Evolutionary conservation across 2,113 vertebrate species (phyloP), one percentile per base, ranked within the genome.

Genomic region (Vireo altiloquus): DNA sequence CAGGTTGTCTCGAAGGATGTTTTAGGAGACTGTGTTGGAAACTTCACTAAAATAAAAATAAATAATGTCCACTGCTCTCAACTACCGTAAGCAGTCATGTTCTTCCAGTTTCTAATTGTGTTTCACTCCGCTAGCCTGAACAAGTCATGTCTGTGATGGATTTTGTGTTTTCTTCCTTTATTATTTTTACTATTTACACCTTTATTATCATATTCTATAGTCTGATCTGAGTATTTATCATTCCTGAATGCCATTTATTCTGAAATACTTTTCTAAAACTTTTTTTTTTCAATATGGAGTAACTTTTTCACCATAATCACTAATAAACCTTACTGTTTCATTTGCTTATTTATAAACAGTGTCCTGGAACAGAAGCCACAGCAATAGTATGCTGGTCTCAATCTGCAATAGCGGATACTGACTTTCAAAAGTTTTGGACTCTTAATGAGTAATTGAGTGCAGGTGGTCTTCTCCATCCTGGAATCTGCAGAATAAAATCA

Each of bases 61-160:
- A 82, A 37, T 39, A n/a, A n/a, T 59, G 7, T 11, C 28, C 28
- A 6, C 14, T 75, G 37, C 15, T 53, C n/a, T 60, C 21, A 74
- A 13, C 5, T 20, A 35, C 39, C 1, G 2, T 28, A 65, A 89
- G 15, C 6, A 60, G 18, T 54, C 28, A 31, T 39, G 9, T 52
- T 69, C 24, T 70, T 82, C n/a, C 20, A 56, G 5, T 75, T 70
- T 53, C n/a, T 49, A 66, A 39, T 22, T 30, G 15, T 47, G 18
- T 12, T 21, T 74, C 5, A 33, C 10, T 56, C 31, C 17, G 10
- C 8, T 40, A 25, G 24, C 11, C 22, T 33, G n/a, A 63, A 27
- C 0, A 40, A 46, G 19, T n/a, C 21, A 40, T 0, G 0, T 31
- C 22, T 47, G 6, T 52, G 15, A 57, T 31, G 8, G 9, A 44